Conservation (phyloP, 2,797 vertebrate species). For the Steatocranus sp. region DNA sequence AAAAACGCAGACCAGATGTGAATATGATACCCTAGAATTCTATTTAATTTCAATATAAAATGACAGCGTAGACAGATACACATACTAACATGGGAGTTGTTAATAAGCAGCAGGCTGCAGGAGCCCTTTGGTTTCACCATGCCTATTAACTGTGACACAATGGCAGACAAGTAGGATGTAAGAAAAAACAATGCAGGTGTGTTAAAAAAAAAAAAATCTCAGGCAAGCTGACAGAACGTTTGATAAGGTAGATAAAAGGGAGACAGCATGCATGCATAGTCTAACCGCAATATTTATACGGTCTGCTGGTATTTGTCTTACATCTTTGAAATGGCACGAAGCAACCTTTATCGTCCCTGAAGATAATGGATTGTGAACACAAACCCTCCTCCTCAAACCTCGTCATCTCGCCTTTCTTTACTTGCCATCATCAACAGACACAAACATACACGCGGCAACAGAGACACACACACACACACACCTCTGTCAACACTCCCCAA, state of each 20-base stretch:
- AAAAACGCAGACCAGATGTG: not conserved
- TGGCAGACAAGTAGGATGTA: not conserved
- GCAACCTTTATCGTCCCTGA: conserved; percentile 67
- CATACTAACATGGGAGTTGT: not conserved
- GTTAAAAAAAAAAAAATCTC: conserved; percentile 4
- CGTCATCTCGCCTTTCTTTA: conserved; percentile 33
- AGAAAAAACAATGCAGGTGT: not conserved
- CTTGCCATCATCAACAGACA: conserved; percentile 33
- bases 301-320: conserved; percentile 66
- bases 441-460: not conserved
- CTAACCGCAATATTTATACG: conserved; percentile 56
- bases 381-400: conserved; percentile 50
- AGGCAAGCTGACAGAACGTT: conserved; percentile 31
- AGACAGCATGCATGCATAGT: conserved; percentile 25
- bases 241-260: conserved; percentile 46
- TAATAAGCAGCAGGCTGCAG: not conserved
- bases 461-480: conserved; percentile 14
- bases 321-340: conserved; percentile 62
- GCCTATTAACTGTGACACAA: not conserved
- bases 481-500: conserved; percentile 62
- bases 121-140: not conserved
- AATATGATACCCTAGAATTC: not conserved
- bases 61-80: not conserved
- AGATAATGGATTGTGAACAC: conserved; percentile 70
- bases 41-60: not conserved